phyloP scores from a whole-genome alignment of 1,140 invertebrate species.

The Teleogryllus occipitalis region DNA sequence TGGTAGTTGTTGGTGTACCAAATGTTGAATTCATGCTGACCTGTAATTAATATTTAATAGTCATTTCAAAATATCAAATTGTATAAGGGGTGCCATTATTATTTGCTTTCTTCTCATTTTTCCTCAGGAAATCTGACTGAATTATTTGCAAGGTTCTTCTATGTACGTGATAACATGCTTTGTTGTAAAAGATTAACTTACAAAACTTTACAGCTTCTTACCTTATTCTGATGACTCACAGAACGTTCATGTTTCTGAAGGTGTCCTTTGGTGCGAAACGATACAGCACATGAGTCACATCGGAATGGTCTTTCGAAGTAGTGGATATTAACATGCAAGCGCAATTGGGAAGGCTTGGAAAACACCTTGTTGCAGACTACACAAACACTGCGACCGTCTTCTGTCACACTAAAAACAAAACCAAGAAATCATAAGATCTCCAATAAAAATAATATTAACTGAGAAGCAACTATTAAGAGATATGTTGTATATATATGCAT shows the following conservation, averaged over 20 bases:
- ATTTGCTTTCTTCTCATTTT: no score
- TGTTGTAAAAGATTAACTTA: no score
- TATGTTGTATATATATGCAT: no score
- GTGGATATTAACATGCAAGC: conserved; percentile 91
- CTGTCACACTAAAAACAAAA: conserved; percentile 42
- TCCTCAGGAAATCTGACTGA: no score
- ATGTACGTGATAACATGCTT: no score
- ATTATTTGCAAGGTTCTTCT: no score
- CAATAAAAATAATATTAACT: not conserved
- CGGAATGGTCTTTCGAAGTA: conserved; percentile 88
- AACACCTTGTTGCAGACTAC: conserved; percentile 86
- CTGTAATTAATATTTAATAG: conserved; percentile 27
- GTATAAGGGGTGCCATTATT: no score
- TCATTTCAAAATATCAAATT: no score
- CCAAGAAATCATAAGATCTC: not conserved
- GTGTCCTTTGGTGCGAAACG: conserved; percentile 84
- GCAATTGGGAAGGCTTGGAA: conserved; percentile 78
- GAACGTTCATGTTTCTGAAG: conserved; percentile 86
- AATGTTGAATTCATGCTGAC: conserved; percentile 77
- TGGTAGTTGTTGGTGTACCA: conserved; percentile 72
- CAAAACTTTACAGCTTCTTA: conserved; percentile 33
- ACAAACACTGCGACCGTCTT: conserved; percentile 76
- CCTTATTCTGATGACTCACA: conserved; percentile 84
- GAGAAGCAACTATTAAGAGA: not conserved
- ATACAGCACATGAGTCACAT: conserved; percentile 84